Evolutionary conservation across 2,797 vertebrate genomes (phyloP).

Genomic region (Netta rufina): DNA sequence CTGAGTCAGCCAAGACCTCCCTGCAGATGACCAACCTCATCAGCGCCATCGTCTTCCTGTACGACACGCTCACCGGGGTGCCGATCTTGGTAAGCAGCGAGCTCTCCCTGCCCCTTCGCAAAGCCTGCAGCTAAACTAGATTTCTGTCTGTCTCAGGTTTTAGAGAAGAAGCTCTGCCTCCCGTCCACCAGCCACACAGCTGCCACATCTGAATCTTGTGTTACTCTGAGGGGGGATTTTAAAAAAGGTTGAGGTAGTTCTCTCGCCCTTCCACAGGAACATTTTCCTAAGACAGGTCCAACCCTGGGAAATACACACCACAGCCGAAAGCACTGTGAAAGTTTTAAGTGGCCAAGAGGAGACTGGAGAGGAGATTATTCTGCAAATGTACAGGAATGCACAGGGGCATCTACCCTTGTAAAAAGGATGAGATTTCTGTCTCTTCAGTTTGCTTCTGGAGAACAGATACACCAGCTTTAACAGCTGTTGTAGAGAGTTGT

Average conservation of each 20-base stretch:
- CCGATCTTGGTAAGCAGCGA: slow-evolving; percentile 83
- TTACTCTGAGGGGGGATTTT: neutral
- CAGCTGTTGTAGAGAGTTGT: neutral
- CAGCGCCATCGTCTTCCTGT: slow-evolving; percentile 85
- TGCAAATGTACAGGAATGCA: neutral
- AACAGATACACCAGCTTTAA: neutral
- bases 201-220: neutral
- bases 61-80: slow-evolving; percentile 83
- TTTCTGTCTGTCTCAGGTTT: neutral
- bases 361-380: neutral
- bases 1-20: slow-evolving; percentile 84
- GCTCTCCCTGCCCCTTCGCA: neutral
- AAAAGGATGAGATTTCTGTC: neutral
- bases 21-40: slow-evolving; percentile 86
- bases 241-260: slow-evolving; percentile 27
- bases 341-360: neutral
- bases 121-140: neutral
- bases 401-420: neutral
- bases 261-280: neutral
- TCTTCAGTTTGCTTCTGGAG: neutral
- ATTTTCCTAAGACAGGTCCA: neutral
- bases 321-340: neutral
- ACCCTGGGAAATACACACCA: neutral
- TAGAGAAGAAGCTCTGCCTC: neutral
- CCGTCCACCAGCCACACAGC: neutral